phyloP scores from a whole-genome alignment of 2,888 invertebrate species.

The Thera britannica region DNA sequence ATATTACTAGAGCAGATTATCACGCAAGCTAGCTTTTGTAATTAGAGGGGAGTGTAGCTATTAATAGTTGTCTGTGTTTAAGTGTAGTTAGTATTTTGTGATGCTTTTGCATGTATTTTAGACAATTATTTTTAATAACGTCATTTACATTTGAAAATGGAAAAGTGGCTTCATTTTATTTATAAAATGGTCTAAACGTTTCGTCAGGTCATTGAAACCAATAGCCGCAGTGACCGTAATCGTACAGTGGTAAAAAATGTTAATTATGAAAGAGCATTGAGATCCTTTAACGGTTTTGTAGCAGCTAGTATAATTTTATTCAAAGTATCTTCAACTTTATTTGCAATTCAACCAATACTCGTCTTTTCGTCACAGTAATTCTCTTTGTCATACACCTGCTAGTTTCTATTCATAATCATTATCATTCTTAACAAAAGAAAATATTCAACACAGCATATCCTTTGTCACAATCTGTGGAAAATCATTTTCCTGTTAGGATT shows the following conservation, averaged over 20 bases:
- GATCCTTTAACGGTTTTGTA: no score
- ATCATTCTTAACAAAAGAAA: slow-evolving; percentile 16
- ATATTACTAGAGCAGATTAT: slow-evolving; percentile 23
- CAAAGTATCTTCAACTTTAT: background rate
- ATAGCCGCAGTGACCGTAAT: no score
- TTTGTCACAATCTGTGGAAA: slow-evolving; percentile 19
- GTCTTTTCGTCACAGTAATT: slow-evolving; percentile 1
- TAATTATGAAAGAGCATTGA: no score
- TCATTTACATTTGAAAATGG: background rate
- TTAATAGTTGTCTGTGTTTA: background rate
- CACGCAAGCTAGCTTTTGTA: slow-evolving; percentile 19
- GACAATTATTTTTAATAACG: background rate
- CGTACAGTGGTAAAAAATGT: no score
- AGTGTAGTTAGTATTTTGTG: background rate
- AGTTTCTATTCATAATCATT: slow-evolving; percentile 10
- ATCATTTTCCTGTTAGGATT: slow-evolving; percentile 6
- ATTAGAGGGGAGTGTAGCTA: slow-evolving; percentile 1
- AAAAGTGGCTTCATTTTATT: background rate
- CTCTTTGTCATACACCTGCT: slow-evolving; percentile 6
- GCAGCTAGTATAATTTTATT: no score
- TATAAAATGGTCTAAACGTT: background rate
- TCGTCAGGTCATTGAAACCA: background rate
- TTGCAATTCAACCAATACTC: slow-evolving; percentile 10
- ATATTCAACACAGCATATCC: slow-evolving; percentile 5
- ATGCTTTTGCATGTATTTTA: background rate